These are phyloP conservation scores for Epistrophella euchroma DNA, from an alignment of 2,888 invertebrate genomes.

Conservation along the genomic window DNA sequence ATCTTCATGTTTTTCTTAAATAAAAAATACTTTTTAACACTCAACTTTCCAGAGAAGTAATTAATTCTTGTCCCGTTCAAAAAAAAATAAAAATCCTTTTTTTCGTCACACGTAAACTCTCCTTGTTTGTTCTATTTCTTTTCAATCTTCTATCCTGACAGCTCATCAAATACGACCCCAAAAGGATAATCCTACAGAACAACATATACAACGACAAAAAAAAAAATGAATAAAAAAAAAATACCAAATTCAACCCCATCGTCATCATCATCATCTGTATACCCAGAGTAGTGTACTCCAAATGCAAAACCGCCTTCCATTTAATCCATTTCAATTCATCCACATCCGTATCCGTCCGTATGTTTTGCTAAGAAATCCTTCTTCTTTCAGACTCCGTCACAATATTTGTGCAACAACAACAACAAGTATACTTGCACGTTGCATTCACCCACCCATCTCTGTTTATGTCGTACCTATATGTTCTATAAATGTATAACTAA, in stretches of 20 bases:
- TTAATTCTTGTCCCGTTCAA: constrained; percentile 24
- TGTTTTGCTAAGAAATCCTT: constrained; percentile 64
- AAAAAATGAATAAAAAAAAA: constrained; percentile 15
- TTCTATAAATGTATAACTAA: not conserved
- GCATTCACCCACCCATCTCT: not conserved
- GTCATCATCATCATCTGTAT: not conserved
- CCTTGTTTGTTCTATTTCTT: constrained; percentile 58
- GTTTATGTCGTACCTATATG: not conserved
- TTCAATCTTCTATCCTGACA: constrained; percentile 66
- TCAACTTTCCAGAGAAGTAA: constrained; percentile 25
- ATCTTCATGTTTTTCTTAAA: constrained; percentile 12
- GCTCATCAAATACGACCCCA: constrained; percentile 67
- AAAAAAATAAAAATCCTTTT: not conserved
- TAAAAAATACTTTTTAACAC: constrained; percentile 29
- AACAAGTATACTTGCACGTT: constrained; percentile 24
- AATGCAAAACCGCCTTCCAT: constrained; percentile 43
- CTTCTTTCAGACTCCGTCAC: constrained; percentile 55
- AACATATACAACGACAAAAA: not conserved
- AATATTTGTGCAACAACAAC: constrained; percentile 70
- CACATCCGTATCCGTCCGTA: constrained; percentile 50
- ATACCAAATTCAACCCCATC: constrained; percentile 3
- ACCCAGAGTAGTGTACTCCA: constrained; percentile 4
- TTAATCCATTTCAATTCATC: constrained; percentile 64
- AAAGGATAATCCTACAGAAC: constrained; percentile 57
- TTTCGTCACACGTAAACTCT: constrained; percentile 38